phyloP scores from a whole-genome alignment of 2,113 vertebrate species.

The Corythornis vintsioides region DNA sequence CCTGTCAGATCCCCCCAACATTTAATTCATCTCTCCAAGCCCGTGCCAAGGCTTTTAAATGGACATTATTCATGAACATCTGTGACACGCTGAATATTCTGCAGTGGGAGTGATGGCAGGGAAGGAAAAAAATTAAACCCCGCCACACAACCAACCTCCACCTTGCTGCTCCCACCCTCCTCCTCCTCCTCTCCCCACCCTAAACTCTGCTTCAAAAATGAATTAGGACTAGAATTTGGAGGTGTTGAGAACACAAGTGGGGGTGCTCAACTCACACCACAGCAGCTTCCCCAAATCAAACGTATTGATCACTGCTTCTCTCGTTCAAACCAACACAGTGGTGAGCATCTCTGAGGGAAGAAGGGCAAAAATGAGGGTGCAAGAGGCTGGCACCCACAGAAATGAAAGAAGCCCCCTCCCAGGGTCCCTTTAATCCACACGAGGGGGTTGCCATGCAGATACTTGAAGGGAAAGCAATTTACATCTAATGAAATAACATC shows the following conservation, averaged over 20 bases:
- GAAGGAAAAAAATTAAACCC: background rate
- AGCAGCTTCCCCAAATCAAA: constrained; percentile 17
- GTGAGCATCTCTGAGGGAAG: background rate
- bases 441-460: background rate
- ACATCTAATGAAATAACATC: background rate
- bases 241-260: too few relatives aligned
- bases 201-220: too few relatives aligned
- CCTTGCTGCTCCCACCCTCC: too few relatives aligned
- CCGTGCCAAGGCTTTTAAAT: constrained; percentile 91
- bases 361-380: background rate
- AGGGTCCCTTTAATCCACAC: background rate
- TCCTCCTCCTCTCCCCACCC: too few relatives aligned
- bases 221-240: too few relatives aligned
- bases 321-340: background rate
- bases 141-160: too few relatives aligned
- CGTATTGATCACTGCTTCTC: background rate
- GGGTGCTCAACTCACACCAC: too few relatives aligned
- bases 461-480: background rate
- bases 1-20: constrained; percentile 99
- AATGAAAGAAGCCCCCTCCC: background rate
- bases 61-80: constrained; percentile 99
- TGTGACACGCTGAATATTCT: constrained; percentile 93
- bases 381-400: background rate
- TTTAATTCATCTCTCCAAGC: constrained; percentile 97
- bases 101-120: constrained; percentile 77